Conservation (phyloP, 2,113 vertebrate genomes). For the Ciconia stormi region DNA sequence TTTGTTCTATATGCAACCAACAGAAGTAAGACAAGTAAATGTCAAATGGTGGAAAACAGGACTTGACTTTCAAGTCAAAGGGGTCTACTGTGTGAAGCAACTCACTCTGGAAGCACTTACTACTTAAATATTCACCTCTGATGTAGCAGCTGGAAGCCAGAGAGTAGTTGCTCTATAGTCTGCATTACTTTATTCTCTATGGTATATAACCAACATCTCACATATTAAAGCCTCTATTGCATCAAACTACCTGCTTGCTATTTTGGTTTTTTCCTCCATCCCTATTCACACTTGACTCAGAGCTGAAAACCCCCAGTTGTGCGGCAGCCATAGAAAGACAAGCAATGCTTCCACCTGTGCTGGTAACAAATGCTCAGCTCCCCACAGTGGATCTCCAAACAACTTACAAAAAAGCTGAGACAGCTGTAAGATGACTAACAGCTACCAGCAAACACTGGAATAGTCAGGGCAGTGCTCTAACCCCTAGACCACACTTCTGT, state of each 20-base stretch:
- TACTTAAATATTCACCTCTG: neutral
- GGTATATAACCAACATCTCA: neutral
- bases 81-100: neutral
- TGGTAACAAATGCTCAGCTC: neutral
- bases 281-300: neutral
- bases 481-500: neutral
- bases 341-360: neutral
- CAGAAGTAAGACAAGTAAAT: neutral
- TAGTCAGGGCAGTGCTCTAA: neutral
- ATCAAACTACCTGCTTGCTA: neutral
- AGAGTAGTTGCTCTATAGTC: neutral
- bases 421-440: neutral
- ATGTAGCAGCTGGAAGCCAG: neutral
- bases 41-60: neutral
- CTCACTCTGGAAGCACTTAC: neutral
- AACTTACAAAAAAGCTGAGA: neutral
- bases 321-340: neutral
- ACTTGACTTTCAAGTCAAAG: neutral
- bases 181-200: neutral
- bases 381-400: neutral
- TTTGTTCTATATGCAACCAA: rapidly evolving
- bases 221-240: neutral
- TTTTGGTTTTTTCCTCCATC: no score
- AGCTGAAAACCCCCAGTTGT: neutral
- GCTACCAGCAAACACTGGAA: neutral